These are phyloP conservation scores for Ispidina picta DNA, from an alignment of 2,797 vertebrate genomes.

Conservation along the genomic window DNA sequence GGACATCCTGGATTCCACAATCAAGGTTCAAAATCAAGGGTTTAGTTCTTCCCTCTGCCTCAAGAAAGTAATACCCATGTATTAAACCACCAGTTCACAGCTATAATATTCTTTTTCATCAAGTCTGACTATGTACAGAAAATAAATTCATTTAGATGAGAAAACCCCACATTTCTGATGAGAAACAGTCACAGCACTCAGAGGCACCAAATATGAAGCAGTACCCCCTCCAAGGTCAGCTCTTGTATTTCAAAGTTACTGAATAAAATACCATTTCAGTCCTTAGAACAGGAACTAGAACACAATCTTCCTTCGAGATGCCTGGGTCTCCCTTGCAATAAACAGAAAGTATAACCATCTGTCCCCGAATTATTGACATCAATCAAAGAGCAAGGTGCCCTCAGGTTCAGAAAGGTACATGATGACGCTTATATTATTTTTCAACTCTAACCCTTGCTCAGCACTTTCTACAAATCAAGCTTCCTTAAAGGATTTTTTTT, in stretches of 20 bases:
- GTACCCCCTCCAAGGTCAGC: not conserved
- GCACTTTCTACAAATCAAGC: not conserved
- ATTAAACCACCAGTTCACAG: not conserved
- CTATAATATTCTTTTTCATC: not conserved
- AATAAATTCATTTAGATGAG: not conserved
- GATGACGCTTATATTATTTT: not conserved
- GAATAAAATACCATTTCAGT: not conserved
- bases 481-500: not conserved
- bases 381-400: not conserved
- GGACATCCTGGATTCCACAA: fast-evolving
- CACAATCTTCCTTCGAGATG: not conserved
- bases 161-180: not conserved
- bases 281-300: not conserved
- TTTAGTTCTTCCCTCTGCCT: not conserved
- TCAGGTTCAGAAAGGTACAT: not conserved
- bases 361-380: not conserved
- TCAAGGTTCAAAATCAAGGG: not conserved
- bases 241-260: not conserved
- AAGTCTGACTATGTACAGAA: not conserved
- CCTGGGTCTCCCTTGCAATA: not conserved
- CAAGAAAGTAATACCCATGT: not conserved
- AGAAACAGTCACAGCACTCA: not conserved
- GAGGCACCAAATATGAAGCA: fast-evolving
- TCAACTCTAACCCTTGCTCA: not conserved
- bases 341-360: not conserved